Percentiles rank a stretch among this genome's conserved stretches.
These are phyloP conservation scores for Eidolon helvum DNA, from an alignment of 2,113 vertebrate species.

Conservation along the genomic window DNA sequence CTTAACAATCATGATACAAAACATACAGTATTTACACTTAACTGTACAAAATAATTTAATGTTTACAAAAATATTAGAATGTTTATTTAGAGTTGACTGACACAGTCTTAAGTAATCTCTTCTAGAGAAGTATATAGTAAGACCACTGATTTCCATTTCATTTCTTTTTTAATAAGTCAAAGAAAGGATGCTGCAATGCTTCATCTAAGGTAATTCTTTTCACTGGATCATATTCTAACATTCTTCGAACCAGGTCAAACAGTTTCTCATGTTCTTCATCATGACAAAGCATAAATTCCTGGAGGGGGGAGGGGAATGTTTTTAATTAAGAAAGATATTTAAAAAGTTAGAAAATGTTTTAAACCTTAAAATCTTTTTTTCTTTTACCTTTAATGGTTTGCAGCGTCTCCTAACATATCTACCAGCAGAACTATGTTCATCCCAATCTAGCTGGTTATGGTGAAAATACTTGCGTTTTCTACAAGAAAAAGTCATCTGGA, in stretches of 20 bases:
- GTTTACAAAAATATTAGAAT: constrained; percentile 86
- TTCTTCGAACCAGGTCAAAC: constrained; percentile 94
- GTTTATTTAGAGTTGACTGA: constrained; percentile 87
- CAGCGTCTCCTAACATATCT: constrained; percentile 94
- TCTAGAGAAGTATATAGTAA: constrained; percentile 83
- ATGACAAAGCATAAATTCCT: constrained; percentile 94
- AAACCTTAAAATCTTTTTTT: neutral
- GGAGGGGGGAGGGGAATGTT: neutral
- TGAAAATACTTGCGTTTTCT: constrained; percentile 93
- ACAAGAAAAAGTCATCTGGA: neutral
- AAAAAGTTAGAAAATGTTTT: neutral
- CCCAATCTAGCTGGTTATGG: constrained; percentile 93
- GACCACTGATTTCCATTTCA: constrained; percentile 74
- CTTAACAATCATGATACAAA: constrained; percentile 82
- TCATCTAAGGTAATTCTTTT: constrained; percentile 94
- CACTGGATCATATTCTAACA: constrained; percentile 94
- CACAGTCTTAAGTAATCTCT: constrained; percentile 91
- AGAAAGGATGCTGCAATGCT: constrained; percentile 93
- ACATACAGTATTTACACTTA: constrained; percentile 84
- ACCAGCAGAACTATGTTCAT: constrained; percentile 91
- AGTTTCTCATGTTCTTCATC: constrained; percentile 90
- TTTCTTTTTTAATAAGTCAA: constrained; percentile 86
- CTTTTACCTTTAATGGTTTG: constrained; percentile 93
- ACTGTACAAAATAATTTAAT: constrained; percentile 89
- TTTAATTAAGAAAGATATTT: constrained; percentile 46